Base-by-base conservation (phyloP, 1,140 invertebrate species). In the Catajapyx aquilonaris region DNA sequence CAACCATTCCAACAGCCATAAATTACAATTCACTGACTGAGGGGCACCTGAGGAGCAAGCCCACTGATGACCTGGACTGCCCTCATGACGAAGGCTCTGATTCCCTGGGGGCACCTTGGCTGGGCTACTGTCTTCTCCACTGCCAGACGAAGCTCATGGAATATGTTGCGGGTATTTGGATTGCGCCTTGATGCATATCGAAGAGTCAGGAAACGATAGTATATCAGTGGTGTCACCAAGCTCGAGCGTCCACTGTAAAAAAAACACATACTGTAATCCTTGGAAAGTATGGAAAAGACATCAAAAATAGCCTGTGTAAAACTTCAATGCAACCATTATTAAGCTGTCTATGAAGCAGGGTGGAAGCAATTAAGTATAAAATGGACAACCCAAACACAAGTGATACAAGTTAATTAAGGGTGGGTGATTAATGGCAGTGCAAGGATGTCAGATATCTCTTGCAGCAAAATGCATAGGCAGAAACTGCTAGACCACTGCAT, bases 161-260 rank as follows among this genome's bases (percentile, higher is more conserved):
- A 91, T 53, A 86, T 75, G 44, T 79, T 83, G 42, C 85, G 73
- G 17, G 83, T 91, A 59, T 88, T 91, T 1, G 88, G 88, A 68
- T 97, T 97, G 47, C 91, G 75, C 39, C 83, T 69, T 4, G 88
- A 95, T 23, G 76, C 61, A 59, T 95, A 88, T 34, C 91, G 73
- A 48, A 90, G 58, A 31, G 72, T 69, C 40, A 96, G 60, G 58
- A 96, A 96, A 50, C 91, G 83, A 59, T 93, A 95, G 61, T 95
- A 97, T 34, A 93, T 69, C 53, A 95, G 79, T 23, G 87, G 86
- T 22, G 87, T 79, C 42, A 95, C 60, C 15, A 93, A 55, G 35
- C 76, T 77, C 48, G 76, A 76, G 53, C 75, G 72, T 7, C 85
- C 85, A 49, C 87, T 91, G 62, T 35, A 71, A 68, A 48, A 48